Evolutionary conservation across 2,113 vertebrate genomes (phyloP).

Genomic region (Neolamprologus brichardi): DNA sequence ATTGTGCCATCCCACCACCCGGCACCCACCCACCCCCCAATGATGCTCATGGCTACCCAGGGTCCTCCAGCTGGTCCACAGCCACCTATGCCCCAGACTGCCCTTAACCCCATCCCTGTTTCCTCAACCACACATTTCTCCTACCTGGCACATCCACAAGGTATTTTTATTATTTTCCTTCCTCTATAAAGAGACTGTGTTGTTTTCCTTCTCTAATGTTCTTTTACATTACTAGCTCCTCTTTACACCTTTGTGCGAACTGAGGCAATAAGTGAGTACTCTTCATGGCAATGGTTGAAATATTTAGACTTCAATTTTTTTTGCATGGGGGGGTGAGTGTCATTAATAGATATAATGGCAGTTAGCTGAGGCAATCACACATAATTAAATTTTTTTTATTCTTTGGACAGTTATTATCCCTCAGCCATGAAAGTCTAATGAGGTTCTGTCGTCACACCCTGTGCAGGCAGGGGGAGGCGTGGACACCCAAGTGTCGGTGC

Average conservation of each 20-base stretch:
- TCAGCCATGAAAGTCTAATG: background rate
- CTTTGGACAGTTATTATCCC: background rate
- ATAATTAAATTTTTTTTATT: background rate
- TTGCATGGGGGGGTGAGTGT: background rate
- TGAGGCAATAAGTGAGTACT: background rate
- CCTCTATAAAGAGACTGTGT: background rate
- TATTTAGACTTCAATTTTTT: background rate
- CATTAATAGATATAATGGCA: background rate
- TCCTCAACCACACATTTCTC: conserved; percentile 76
- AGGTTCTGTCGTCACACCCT: background rate
- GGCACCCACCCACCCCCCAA: conserved; percentile 83
- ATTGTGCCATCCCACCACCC: conserved; percentile 91
- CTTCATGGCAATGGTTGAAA: background rate
- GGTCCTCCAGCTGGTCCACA: conserved; percentile 88
- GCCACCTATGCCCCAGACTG: conserved; percentile 86
- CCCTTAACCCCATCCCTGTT: conserved; percentile 93
- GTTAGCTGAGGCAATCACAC: background rate
- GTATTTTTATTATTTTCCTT: conserved; percentile 13
- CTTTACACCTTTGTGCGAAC: background rate
- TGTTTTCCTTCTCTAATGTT: background rate
- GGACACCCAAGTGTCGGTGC: background rate
- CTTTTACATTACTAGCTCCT: background rate
- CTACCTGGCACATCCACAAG: conserved; percentile 74
- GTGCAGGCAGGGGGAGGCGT: background rate
- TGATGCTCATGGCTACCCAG: conserved; percentile 99